These are phyloP conservation scores for Carollia perspicillata DNA, from an alignment of 2,113 vertebrate species.

Conservation along the genomic window DNA sequence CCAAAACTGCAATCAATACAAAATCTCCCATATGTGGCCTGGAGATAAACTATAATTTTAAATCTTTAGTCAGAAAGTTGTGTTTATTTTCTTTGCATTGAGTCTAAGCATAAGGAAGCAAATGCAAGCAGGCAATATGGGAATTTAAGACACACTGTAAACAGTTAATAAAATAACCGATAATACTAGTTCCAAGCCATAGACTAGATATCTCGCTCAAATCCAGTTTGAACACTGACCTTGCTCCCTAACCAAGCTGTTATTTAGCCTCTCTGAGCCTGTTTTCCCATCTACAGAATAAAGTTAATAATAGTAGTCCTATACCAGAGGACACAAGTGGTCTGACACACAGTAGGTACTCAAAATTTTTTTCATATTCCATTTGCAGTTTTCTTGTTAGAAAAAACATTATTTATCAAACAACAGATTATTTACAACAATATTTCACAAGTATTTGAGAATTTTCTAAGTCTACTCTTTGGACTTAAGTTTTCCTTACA, in stretches of 20 bases:
- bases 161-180: neutral
- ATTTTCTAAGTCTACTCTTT: slow-evolving; percentile 33
- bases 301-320: neutral
- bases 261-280: neutral
- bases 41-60: neutral
- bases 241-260: neutral
- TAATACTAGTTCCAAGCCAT: neutral
- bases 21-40: neutral
- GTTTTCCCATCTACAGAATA: neutral
- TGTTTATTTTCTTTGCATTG: slow-evolving; percentile 25
- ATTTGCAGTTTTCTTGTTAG: slow-evolving; percentile 20
- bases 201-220: neutral
- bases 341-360: neutral
- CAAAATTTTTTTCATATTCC: neutral
- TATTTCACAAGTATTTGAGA: neutral
- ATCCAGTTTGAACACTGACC: neutral
- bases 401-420: neutral
- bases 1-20: neutral
- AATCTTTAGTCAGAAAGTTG: neutral
- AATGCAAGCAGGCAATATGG: neutral
- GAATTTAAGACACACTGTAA: neutral
- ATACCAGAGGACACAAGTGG: neutral
- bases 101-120: slow-evolving; percentile 29
- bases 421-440: neutral
- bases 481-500: slow-evolving; percentile 11